Base-by-base conservation (phyloP, 1,140 invertebrate genomes). In the Trichonephila inaurata region DNA sequence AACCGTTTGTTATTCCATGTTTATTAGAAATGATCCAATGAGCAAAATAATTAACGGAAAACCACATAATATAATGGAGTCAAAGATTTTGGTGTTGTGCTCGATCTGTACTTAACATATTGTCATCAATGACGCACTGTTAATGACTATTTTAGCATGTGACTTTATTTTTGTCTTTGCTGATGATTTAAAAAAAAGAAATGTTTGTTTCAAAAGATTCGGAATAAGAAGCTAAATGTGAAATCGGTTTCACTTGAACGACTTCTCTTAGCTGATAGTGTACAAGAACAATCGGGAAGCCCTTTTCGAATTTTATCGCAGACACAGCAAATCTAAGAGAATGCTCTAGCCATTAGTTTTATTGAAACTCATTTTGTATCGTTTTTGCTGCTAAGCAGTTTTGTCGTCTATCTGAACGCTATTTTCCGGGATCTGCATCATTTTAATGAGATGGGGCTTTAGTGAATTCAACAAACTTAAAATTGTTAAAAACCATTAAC, bases 361-460 rank as follows among this genome's bases (percentile, higher is more conserved):
- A 77, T 40, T 77, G 10, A 77, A 77, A 77, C 18, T 14, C 72
- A 19, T 69, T 69, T 28, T 69, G 66, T 24, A 51, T 77, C 72
- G 28, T 18, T 69, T 77, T 77, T 40, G 72, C 72, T 77, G 16
- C 28, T 77, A 77, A 77, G 72, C 72, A 77, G 16, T 77, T 77
- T 77, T 16, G 2, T 77, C 72, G 72, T 28, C 12, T 19, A 40
- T 33, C 28, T 77, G 5, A 33, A 77, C 33, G 14, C 33, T 18
- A 16, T 77, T 77, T 77, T 40, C 28, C 28, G 16, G 72, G 14
- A 77, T 77, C 28, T 18, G 72, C 24, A 77, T 77, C 28, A 77
- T 40, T 40, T 77, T 77, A 77, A 77, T 77, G 72, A 77, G 72
- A 77, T 40, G 28, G 14, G 51, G 10, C 4, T 77, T 77, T 28